These are phyloP conservation scores for Drosophila azteca DNA, from an alignment of 1,140 invertebrate species.

Conservation along the genomic window DNA sequence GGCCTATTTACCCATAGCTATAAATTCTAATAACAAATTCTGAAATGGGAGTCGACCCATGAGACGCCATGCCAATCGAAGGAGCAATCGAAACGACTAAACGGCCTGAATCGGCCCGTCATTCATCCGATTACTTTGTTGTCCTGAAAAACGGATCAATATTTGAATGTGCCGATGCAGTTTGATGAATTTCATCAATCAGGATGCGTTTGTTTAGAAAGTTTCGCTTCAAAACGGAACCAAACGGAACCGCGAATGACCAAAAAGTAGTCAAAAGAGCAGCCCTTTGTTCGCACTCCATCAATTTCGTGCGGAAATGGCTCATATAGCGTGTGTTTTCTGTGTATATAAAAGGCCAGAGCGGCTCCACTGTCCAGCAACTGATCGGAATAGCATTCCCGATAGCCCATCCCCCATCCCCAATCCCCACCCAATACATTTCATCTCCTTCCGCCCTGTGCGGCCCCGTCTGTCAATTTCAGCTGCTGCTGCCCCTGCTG, in stretches of 20 bases:
- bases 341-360: slow-evolving; percentile 33
- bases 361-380: slow-evolving; percentile 25
- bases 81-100: background rate
- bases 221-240: slow-evolving; percentile 19
- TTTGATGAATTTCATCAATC: slow-evolving; percentile 51
- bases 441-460: background rate
- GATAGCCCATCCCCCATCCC: background rate
- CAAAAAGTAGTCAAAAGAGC: slow-evolving; percentile 31
- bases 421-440: background rate
- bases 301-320: slow-evolving; percentile 18
- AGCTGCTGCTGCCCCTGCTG: slow-evolving; percentile 52
- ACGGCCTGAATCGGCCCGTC: slow-evolving; percentile 36
- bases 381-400: background rate
- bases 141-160: slow-evolving; percentile 34
- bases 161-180: slow-evolving; percentile 38
- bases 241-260: slow-evolving; percentile 33
- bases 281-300: slow-evolving; percentile 38
- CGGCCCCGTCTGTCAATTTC: slow-evolving; percentile 65
- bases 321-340: background rate
- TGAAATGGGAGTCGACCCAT: slow-evolving; percentile 14
- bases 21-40: slow-evolving; percentile 28
- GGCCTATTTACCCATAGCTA: too few relatives aligned
- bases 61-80: background rate
- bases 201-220: slow-evolving; percentile 37
- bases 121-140: slow-evolving; percentile 51